Evolutionary conservation across 1,140 invertebrate genomes (phyloP), one percentile per base, ranked within the genome.

Genomic region (Mamestra configurata): DNA sequence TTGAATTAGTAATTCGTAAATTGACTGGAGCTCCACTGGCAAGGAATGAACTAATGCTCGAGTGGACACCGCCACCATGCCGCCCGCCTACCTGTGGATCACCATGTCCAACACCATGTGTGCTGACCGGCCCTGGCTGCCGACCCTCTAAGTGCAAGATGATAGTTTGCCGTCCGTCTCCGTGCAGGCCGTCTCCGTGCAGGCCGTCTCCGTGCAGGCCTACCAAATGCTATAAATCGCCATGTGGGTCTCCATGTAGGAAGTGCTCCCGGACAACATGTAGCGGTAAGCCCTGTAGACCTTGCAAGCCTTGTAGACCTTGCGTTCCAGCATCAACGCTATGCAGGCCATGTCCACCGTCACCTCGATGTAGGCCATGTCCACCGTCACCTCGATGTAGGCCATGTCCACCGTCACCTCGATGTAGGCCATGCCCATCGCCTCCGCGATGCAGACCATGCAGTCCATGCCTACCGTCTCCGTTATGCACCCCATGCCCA

Each of bases 31-130:
- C 92, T 13, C 92, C 92, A 13, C 82, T 94, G n/a, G 93, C 92
- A 20, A 92, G 77, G 81, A 93, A 94, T 76, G 93, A 94, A 82
- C 81, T 94, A 18, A 90, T 94, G 89, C 77, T 94, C 71, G 93
- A 94, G 81, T 94, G 93, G 93, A 91, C 90, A 24, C 93, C 92
- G 24, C 92, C 93, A n/a, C 86, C 90, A 3, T 78, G 77, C 8
- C 85, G 86, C 5, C 80, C 86, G 18, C 81, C 83, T n/a, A 81
- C 87, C 6, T 92, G 91, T 73, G 73, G 72, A n/a, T 57, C 64
- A 31, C 82, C 88, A 3, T 92, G 84, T 80, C 71, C 87, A 5
- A 68, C 83, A 59, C 57, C 83, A 10, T 90, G 85, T 51, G 27
- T 82, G 27, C 31, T 81, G 13, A 71, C 86, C 40, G 70, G 61